These are phyloP conservation scores for Eilema depressum DNA, from an alignment of 2,888 invertebrate species.

Conservation along the genomic window DNA sequence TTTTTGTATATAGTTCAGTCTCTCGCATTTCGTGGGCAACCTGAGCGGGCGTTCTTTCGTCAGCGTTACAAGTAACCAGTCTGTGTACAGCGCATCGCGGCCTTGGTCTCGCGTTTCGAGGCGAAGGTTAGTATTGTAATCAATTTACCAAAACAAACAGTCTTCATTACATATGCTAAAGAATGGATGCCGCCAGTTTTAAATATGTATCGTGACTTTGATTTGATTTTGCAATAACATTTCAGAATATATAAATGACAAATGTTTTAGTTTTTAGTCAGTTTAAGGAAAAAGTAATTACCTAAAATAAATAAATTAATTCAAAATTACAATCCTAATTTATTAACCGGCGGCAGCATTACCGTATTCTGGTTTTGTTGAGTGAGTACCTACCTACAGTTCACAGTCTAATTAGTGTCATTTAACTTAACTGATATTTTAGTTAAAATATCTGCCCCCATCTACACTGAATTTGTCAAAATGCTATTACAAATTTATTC, in stretches of 20 bases:
- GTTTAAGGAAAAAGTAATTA: not conserved
- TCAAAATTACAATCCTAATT: not conserved
- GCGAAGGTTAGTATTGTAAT: slow-evolving; percentile 85
- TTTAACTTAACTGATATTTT: not conserved
- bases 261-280: not conserved
- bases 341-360: not conserved
- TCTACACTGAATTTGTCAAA: not conserved
- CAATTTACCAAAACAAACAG: slow-evolving; percentile 61
- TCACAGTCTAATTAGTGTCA: not conserved
- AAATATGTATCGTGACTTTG: slow-evolving; percentile 12
- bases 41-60: slow-evolving; percentile 88
- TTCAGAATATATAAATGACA: not conserved
- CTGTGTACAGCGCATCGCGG: slow-evolving; percentile 87
- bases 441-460: not conserved
- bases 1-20: slow-evolving; percentile 84
- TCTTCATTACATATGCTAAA: slow-evolving; percentile 35
- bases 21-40: slow-evolving; percentile 87
- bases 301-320: not conserved
- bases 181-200: slow-evolving; percentile 47
- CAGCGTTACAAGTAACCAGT: slow-evolving; percentile 87
- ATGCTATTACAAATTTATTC: not conserved
- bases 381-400: too few relatives aligned
- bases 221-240: not conserved
- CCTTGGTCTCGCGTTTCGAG: slow-evolving; percentile 90
- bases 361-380: not conserved